Percentiles rank a stretch among this genome's conserved stretches.
Evolutionary conservation across 2,797 vertebrate species (phyloP).

Genomic region (Pempheris klunzingeri): DNA sequence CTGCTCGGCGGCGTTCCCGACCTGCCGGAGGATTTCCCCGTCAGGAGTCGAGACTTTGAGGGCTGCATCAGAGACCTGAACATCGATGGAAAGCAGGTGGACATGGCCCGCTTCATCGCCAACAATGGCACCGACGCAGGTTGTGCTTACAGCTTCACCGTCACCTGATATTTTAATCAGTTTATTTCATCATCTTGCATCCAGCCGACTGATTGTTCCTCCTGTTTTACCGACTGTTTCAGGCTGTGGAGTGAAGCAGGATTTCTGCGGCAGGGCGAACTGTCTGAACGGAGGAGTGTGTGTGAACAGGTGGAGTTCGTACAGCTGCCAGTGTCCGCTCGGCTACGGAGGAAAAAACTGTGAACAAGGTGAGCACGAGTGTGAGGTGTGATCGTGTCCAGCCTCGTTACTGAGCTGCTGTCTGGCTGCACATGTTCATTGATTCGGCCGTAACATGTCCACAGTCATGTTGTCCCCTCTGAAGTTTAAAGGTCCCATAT

Average conservation of each 20-base stretch:
- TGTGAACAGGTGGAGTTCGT: slow-evolving; percentile 88
- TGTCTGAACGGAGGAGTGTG: slow-evolving; percentile 91
- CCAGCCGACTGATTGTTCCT: too few species aligned
- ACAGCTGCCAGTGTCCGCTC: slow-evolving; percentile 87
- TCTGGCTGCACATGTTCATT: slow-evolving; percentile 40
- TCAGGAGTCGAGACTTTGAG: slow-evolving; percentile 87
- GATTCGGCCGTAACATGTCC: slow-evolving; percentile 14
- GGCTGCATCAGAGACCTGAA: slow-evolving; percentile 90
- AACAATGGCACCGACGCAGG: slow-evolving; percentile 90
- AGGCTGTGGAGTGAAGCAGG: slow-evolving; percentile 88
- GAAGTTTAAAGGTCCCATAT: slow-evolving; percentile 89
- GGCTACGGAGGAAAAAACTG: slow-evolving; percentile 91
- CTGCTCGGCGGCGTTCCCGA: slow-evolving; percentile 90
- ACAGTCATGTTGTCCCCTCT: slow-evolving; percentile 90
- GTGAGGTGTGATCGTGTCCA: not conserved
- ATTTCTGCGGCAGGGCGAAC: slow-evolving; percentile 85
- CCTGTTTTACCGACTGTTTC: not conserved
- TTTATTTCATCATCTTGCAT: not conserved
- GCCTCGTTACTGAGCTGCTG: not conserved
- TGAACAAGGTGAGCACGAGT: slow-evolving; percentile 80
- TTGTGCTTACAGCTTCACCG: too few species aligned
- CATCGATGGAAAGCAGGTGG: slow-evolving; percentile 84
- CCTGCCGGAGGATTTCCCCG: slow-evolving; percentile 89
- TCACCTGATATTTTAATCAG: too few species aligned
- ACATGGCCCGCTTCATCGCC: slow-evolving; percentile 90